A percentile compares a stretch with the other conserved stretches of the same genome.
phyloP scores from a whole-genome alignment of 2,888 invertebrate species.

The Hypercompe scribonia region DNA sequence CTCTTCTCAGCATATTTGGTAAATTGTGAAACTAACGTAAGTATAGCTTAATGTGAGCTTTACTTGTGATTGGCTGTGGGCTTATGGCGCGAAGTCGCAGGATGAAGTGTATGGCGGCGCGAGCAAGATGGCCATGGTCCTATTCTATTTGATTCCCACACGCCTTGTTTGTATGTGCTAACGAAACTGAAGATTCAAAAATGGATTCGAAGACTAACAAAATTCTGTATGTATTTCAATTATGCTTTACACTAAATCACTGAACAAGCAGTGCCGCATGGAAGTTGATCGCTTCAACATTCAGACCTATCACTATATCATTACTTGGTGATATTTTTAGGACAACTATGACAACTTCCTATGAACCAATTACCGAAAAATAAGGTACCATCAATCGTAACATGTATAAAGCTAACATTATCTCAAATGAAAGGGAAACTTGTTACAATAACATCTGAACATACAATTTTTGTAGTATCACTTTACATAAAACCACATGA shows the following conservation, averaged over 20 bases:
- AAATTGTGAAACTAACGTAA: constrained; percentile 58
- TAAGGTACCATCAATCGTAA: neutral
- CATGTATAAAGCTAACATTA: neutral
- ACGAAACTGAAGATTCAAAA: constrained; percentile 74
- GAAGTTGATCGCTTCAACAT: constrained; percentile 51
- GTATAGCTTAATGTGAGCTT: constrained; percentile 71
- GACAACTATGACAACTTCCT: neutral
- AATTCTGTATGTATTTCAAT: constrained; percentile 48
- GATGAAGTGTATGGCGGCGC: constrained; percentile 73
- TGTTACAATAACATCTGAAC: neutral
- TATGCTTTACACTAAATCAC: constrained; percentile 43
- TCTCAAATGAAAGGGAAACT: neutral
- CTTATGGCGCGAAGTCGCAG: constrained; percentile 64
- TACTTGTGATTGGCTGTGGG: constrained; percentile 62
- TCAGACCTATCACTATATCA: constrained; percentile 1
- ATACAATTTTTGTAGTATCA: neutral
- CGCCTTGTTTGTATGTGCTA: constrained; percentile 67
- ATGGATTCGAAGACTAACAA: constrained; percentile 39
- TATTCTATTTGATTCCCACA: constrained; percentile 69
- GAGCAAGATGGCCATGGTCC: constrained; percentile 85
- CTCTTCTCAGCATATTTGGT: constrained; percentile 63
- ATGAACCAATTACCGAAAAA: neutral
- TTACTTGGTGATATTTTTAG: neutral
- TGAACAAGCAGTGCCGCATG: constrained; percentile 51
- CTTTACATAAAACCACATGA: constrained; percentile 27